A percentile compares a stretch with the other conserved stretches of the same genome.
These are phyloP conservation scores for Onychomys torridus DNA, from an alignment of 2,797 vertebrate species.

Conservation along the genomic window DNA sequence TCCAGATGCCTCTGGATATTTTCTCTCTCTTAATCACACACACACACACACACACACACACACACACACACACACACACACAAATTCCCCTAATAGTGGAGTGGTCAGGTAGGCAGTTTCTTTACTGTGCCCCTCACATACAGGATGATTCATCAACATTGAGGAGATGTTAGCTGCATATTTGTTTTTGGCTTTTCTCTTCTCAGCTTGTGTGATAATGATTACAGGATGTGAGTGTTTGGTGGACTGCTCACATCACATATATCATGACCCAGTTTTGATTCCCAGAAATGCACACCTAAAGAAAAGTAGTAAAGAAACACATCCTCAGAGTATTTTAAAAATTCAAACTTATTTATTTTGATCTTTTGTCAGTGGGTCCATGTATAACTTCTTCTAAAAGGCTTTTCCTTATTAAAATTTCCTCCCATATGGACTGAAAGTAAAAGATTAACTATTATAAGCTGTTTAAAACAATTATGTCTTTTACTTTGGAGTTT, in stretches of 20 bases:
- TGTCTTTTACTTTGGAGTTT: constrained; percentile 39
- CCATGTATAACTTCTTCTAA: constrained; percentile 10
- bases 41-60: too few species aligned
- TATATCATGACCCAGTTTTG: not conserved
- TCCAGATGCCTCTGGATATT: not conserved
- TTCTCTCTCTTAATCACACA: not conserved
- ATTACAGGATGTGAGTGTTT: too few species aligned
- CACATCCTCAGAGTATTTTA: constrained; percentile 13
- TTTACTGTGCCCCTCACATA: not conserved
- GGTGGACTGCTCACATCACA: not conserved
- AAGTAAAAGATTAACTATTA: constrained; percentile 58
- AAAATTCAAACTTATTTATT: constrained; percentile 14
- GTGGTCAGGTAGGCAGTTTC: not conserved
- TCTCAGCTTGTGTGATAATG: not conserved
- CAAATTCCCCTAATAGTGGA: not conserved
- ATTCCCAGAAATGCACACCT: not conserved
- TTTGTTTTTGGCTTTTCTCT: constrained; percentile 21
- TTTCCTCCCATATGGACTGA: not conserved
- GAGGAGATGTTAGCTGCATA: not conserved
- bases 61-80: too few species aligned
- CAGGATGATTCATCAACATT: not conserved
- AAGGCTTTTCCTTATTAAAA: not conserved
- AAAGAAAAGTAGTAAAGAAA: not conserved
- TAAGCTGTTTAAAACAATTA: constrained; percentile 33
- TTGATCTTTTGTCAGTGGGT: not conserved